Percentiles rank a stretch among this genome's conserved stretches.
Conservation (phyloP, 2,888 invertebrate species). For the Laothoe populi region DNA sequence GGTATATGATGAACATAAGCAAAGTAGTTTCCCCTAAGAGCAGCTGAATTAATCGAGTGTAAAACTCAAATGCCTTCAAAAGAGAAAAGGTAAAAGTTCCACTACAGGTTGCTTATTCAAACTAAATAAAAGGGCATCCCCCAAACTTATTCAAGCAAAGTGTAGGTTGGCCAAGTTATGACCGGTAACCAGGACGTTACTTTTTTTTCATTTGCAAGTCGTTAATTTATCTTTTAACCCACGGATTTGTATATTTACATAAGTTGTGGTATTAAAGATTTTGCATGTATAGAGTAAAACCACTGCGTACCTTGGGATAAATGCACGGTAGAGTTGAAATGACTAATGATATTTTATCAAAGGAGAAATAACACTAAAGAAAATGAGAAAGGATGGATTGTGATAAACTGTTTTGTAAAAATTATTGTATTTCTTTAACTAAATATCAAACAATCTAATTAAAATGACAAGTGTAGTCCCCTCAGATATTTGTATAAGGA, state of each 20-base stretch:
- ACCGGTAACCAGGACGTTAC: background rate
- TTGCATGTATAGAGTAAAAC: too few relatives aligned
- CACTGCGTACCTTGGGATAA: too few relatives aligned
- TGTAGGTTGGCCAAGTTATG: background rate
- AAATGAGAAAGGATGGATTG: too few relatives aligned
- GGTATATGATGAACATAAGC: background rate
- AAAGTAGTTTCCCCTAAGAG: background rate
- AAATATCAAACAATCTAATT: too few relatives aligned
- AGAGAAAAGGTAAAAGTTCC: background rate
- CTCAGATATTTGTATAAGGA: background rate
- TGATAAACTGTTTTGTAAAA: too few relatives aligned
- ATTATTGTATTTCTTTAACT: too few relatives aligned
- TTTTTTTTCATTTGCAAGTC: background rate
- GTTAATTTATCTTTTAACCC: too few relatives aligned
- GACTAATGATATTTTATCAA: too few relatives aligned
- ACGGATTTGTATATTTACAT: too few relatives aligned
- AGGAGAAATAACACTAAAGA: too few relatives aligned
- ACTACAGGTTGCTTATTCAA: slow-evolving; percentile 3
- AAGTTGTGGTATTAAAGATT: too few relatives aligned
- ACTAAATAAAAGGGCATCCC: background rate
- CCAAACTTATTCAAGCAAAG: background rate
- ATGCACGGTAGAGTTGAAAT: too few relatives aligned
- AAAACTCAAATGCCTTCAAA: background rate
- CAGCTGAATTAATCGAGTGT: slow-evolving; percentile 4
- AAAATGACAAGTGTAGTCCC: background rate